Evolutionary conservation across 2,888 invertebrate species (phyloP).

Genomic region (Eupithecia subumbrata): DNA sequence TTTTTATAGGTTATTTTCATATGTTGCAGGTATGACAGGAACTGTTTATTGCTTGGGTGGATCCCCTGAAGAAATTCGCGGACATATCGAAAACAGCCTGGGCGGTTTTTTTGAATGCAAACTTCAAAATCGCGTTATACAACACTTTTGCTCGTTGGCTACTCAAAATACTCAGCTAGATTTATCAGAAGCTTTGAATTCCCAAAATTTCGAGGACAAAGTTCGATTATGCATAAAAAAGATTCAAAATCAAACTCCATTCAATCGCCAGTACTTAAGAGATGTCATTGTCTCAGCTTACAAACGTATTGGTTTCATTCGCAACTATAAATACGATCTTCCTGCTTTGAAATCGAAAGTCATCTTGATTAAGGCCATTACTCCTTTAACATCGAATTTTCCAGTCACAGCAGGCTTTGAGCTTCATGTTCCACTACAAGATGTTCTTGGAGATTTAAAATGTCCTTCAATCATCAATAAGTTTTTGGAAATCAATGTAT

Average conservation of each 20-base stretch:
- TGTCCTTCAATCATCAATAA: slow-evolving; percentile 24
- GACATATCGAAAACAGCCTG: slow-evolving; percentile 27
- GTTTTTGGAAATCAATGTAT: slow-evolving; percentile 8
- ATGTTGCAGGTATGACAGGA: slow-evolving; percentile 56
- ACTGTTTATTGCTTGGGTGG: slow-evolving; percentile 62
- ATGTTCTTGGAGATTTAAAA: slow-evolving; percentile 14
- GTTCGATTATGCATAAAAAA: slow-evolving; percentile 13
- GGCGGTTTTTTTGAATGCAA: slow-evolving; percentile 15
- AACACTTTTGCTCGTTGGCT: slow-evolving; percentile 19
- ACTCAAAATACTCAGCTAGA: slow-evolving; percentile 1
- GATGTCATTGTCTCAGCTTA: slow-evolving; percentile 18
- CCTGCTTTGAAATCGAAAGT: slow-evolving; percentile 21
- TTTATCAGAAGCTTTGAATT: slow-evolving; percentile 7
- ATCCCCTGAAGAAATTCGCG: slow-evolving; percentile 34
- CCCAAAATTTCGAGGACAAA: slow-evolving; percentile 17
- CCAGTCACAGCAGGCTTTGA: slow-evolving; percentile 18
- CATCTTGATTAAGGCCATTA: slow-evolving; percentile 15
- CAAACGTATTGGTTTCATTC: slow-evolving; percentile 17
- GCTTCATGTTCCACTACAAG: slow-evolving; percentile 4
- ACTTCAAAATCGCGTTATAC: slow-evolving; percentile 22
- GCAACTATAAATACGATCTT: slow-evolving; percentile 14
- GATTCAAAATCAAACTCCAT: slow-evolving; percentile 20
- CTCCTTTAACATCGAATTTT: neutral
- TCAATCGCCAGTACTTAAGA: slow-evolving; percentile 34
- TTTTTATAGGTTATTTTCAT: neutral